Percentiles rank a stretch among this genome's conserved stretches.
Conservation (phyloP, 2,888 invertebrate genomes). For the Melikaiella ostensackeni region DNA sequence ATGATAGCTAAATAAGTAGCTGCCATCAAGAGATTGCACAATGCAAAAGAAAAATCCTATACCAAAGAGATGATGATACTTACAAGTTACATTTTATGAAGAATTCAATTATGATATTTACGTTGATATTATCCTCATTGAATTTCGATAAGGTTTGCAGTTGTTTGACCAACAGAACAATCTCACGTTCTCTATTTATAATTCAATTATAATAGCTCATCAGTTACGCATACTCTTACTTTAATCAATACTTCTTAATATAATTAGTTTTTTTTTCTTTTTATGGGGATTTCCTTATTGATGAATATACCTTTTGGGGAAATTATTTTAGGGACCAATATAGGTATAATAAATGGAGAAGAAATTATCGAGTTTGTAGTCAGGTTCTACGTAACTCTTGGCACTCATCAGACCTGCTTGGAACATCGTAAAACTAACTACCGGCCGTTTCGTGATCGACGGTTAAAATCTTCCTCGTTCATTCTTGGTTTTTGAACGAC, state of each 20-base stretch:
- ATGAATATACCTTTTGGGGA: not conserved
- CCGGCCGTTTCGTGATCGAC: slow-evolving; percentile 46
- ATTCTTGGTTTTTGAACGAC: slow-evolving; percentile 38
- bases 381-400: slow-evolving; percentile 36
- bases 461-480: slow-evolving; percentile 41
- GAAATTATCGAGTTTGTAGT: slow-evolving; percentile 28
- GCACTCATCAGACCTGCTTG: slow-evolving; percentile 41
- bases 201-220: too few relatives aligned
- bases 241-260: too few relatives aligned
- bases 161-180: too few relatives aligned
- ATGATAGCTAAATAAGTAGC: slow-evolving; percentile 28
- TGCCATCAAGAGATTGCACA: slow-evolving; percentile 20
- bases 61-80: slow-evolving; percentile 1
- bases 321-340: not conserved
- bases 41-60: not conserved
- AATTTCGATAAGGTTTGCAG: not conserved
- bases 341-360: slow-evolving; percentile 6
- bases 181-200: too few relatives aligned
- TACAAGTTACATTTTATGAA: slow-evolving; percentile 18
- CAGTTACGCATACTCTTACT: too few relatives aligned
- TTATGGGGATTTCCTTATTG: not conserved
- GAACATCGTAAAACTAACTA: slow-evolving; percentile 53
- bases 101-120: not conserved
- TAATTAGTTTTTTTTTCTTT: not conserved
- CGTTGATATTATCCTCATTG: slow-evolving; percentile 1